A percentile compares a stretch with the other conserved stretches of the same genome.
These are phyloP conservation scores for Muricea muricata DNA, from an alignment of 92 coral and sea anemone genomes.

Conservation along the genomic window DNA sequence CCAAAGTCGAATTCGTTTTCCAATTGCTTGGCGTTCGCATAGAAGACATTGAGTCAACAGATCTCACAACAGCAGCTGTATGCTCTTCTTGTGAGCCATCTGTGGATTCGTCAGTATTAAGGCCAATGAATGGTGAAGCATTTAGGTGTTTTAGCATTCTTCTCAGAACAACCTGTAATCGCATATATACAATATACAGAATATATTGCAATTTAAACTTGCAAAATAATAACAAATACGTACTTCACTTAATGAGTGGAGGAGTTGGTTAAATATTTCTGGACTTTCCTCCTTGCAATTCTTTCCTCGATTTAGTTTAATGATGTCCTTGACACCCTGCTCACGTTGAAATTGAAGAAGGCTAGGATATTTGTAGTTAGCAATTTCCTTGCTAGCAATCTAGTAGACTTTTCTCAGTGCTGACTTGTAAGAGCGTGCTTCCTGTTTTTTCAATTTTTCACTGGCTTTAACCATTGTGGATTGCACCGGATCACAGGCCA, in stretches of 20 bases:
- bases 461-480: slow-evolving; percentile 39
- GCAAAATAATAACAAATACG: slow-evolving; percentile 4
- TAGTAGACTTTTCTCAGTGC: slow-evolving; percentile 33
- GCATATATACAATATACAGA: slow-evolving; percentile 30
- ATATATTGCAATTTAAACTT: slow-evolving; percentile 4
- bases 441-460: slow-evolving; percentile 37
- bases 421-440: slow-evolving; percentile 36
- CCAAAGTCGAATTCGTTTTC: slow-evolving; percentile 23
- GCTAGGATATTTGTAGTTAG: slow-evolving; percentile 42
- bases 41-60: slow-evolving; percentile 17
- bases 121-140: slow-evolving; percentile 39
- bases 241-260: slow-evolving; percentile 43
- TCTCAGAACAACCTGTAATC: slow-evolving; percentile 21
- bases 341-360: slow-evolving; percentile 41
- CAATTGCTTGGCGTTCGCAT: slow-evolving; percentile 11
- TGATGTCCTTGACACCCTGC: slow-evolving; percentile 33
- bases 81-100: slow-evolving; percentile 24
- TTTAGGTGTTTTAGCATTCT: slow-evolving; percentile 27
- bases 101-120: slow-evolving; percentile 33
- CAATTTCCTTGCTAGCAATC: slow-evolving; percentile 38
- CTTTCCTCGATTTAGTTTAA: slow-evolving; percentile 37
- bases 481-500: slow-evolving; percentile 33
- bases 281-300: slow-evolving; percentile 38
- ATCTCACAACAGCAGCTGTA: slow-evolving; percentile 28
- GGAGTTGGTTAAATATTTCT: slow-evolving; percentile 29